These are phyloP conservation scores for Buphagus erythrorhynchus DNA, from an alignment of 2,797 vertebrate genomes.

Conservation along the genomic window DNA sequence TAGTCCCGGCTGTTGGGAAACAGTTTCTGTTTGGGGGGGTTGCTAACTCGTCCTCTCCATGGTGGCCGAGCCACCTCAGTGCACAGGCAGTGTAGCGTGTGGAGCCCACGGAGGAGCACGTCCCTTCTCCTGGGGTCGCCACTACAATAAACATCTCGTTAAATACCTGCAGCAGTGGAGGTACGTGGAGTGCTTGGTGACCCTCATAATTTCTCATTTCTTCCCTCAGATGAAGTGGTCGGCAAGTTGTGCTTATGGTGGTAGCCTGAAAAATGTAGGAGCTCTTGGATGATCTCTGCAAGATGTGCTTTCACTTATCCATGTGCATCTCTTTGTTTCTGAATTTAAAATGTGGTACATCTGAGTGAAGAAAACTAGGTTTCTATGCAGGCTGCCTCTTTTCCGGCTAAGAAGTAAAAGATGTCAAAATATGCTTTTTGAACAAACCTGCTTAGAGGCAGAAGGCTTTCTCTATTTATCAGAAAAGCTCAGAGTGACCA, in stretches of 20 bases:
- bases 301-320: slow-evolving; percentile 62
- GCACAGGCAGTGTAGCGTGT: neutral
- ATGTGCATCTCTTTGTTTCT: slow-evolving; percentile 69
- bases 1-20: slow-evolving; percentile 47
- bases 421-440: neutral
- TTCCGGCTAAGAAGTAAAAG: slow-evolving; percentile 46
- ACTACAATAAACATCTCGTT: neutral
- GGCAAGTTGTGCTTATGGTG: slow-evolving; percentile 19
- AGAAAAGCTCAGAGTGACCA: slow-evolving; percentile 26
- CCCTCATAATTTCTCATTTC: slow-evolving; percentile 68
- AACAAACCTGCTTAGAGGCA: neutral
- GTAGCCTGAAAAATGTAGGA: slow-evolving; percentile 37
- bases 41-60: neutral
- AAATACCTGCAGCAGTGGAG: slow-evolving; percentile 13
- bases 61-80: slow-evolving; percentile 11
- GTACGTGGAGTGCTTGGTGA: slow-evolving; percentile 11
- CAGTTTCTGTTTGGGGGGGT: neutral
- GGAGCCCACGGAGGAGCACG: neutral
- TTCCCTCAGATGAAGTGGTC: slow-evolving; percentile 44
- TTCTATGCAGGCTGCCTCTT: slow-evolving; percentile 57
- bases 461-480: neutral
- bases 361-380: slow-evolving; percentile 52
- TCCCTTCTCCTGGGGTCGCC: neutral
- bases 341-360: slow-evolving; percentile 67
- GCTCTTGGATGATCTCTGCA: slow-evolving; percentile 42